Conservation (phyloP, 2,113 vertebrate genomes). For the Osmerus mordax region DNA sequence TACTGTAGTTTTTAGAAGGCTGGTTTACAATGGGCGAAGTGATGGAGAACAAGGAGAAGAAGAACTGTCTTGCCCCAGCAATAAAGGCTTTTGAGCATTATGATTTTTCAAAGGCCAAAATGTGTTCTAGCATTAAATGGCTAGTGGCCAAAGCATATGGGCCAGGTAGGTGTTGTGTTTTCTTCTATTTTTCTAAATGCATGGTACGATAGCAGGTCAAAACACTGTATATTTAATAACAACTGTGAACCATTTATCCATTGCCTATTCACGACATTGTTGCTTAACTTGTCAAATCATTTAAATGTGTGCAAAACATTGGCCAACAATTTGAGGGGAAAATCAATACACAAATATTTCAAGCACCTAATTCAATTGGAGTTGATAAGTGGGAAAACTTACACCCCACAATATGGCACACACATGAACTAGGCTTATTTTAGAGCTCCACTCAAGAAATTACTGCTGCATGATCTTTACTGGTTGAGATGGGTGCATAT, state of each 20-base stretch:
- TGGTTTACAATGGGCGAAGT: slow-evolving; percentile 84
- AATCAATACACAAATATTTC: too few relatives aligned
- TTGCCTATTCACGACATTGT: too few relatives aligned
- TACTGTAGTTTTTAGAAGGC: slow-evolving; percentile 20
- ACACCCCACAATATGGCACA: not conserved
- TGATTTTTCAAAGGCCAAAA: slow-evolving; percentile 90
- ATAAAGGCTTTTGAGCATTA: slow-evolving; percentile 95
- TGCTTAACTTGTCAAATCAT: too few relatives aligned
- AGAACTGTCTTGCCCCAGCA: slow-evolving; percentile 87
- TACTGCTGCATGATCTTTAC: not conserved
- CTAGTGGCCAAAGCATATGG: slow-evolving; percentile 93
- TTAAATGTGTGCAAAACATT: too few relatives aligned
- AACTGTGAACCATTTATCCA: too few relatives aligned
- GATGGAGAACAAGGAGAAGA: slow-evolving; percentile 77
- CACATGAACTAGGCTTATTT: not conserved
- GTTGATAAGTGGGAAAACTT: too few relatives aligned
- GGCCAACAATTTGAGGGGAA: too few relatives aligned
- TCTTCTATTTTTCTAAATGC: slow-evolving; percentile 26
- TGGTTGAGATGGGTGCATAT: not conserved
- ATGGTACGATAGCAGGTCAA: not conserved
- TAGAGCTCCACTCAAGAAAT: not conserved
- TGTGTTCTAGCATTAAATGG: slow-evolving; percentile 93
- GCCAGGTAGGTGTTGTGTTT: slow-evolving; percentile 83
- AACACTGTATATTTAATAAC: too few relatives aligned
- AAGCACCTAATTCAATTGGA: too few relatives aligned